Base-by-base conservation (phyloP, 2,113 vertebrate genomes). In the Phalacrocorax carbo region DNA sequence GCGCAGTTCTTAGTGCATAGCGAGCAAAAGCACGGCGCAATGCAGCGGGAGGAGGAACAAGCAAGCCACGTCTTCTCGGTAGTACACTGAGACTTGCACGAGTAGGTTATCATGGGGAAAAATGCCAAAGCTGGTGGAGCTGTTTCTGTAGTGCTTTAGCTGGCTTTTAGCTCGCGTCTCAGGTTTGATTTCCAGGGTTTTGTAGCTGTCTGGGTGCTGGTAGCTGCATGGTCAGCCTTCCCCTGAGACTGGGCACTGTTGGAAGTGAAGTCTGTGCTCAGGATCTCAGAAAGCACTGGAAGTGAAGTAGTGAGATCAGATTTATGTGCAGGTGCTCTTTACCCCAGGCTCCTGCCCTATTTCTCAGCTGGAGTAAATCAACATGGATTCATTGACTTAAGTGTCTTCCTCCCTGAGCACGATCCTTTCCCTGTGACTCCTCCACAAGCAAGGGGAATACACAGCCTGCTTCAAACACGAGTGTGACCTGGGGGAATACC, bases 1-100 rank as follows among this genome's bases (percentile, higher is more conserved):
- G 34, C 0, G 0, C 22, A 36, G 36, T 38, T 86, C 60, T 54
- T 36, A 5, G 36, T 8, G 21, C 34, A 26, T 8, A 30, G 54
- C 0, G 3, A 75, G 46, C 2, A 1, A 36, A 55, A 64, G 30
- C n/a, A 14, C 2, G 7, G 57, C 40, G 80, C 30, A 16, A 7
- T 9, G 36, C 64, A 64, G 71, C 38, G 23, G 51, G 65, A 60
- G n/a, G 70, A 78, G 49, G 66, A 36, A 20, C n/a, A 27, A 65
- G 44, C 34, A 46, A 38, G 22, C 80, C 38, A 20, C 1, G 2
- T 79, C 80, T 78, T 60, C 44, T 26, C 1, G 0, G 25, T 42
- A 60, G 10, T 60, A 5, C 22, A 38, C 25, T 8, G 65, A 40
- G 52, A 8, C 51, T 60, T n/a, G 4, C 14, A 9, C 4, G 36